Evolutionary conservation across 1,140 invertebrate genomes (phyloP), one percentile per base, ranked within the genome.

Genomic region (Drosophila biarmipes): DNA sequence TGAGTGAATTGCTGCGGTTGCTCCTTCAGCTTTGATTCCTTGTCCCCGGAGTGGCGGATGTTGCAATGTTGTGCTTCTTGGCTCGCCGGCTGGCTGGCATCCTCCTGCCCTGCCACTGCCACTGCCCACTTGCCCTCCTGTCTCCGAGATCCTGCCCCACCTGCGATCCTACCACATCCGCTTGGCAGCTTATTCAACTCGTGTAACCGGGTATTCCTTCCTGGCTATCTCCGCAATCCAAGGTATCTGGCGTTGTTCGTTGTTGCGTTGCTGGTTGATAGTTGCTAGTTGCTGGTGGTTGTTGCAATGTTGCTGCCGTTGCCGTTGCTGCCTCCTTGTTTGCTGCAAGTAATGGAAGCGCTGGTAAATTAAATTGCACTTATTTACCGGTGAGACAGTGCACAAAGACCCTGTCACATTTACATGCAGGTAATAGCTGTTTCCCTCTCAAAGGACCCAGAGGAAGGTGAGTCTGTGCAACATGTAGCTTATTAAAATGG

Each of bases 221-320:
- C 24, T 24, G 24, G 24, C 24, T 24, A 24, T 24, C 24, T 24
- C 57, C 80, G 72, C 79, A 82, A 64, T 69, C 73, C 59, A 72
- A 90, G 79, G 74, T 87, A 90, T 90, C 35, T 69, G 82, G 82
- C 87, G 82, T 90, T 90, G 82, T 90, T 90, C 82, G 87, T 90
- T 87, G 82, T 87, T 77, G 62, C 67, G 75, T 78, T 82, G 79
- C 69, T 42, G 10, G 40, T 42, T 42, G 40, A 24, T 24, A 24
- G 75, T 78, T 82, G 79, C 69, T 42, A 10, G 40, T 42, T 42
- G 40, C 40, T 42, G 17, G 3, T 42, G 40, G 7, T 42, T 43
- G 40, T 43, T 43, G 40, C 40, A 66, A 66, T 59, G 62, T 58
- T 61, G 56, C 42, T 59, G 61, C 40, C 58, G 58, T 64, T 54